Percentiles rank a stretch among this genome's conserved stretches.
Conservation (phyloP, 2,113 vertebrate genomes). For the Engraulis encrasicolus region DNA sequence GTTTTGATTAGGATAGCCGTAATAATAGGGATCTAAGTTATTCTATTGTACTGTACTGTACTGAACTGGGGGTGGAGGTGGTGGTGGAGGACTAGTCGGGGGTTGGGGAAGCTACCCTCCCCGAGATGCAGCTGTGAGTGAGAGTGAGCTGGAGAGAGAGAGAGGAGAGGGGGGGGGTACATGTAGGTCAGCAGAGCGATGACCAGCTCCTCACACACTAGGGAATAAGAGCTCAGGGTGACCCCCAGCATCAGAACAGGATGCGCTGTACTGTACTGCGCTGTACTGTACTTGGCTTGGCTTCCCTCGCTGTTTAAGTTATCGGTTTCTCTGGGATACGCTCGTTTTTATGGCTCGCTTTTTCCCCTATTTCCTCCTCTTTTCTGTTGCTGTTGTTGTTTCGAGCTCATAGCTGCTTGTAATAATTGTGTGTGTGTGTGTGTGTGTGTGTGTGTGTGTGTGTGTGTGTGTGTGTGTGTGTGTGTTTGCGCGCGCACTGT, state of each 20-base stretch:
- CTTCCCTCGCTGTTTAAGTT: not conserved
- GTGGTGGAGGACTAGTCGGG: not conserved
- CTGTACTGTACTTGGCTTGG: not conserved
- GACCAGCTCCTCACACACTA: no score
- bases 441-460: conserved; percentile 7
- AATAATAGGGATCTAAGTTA: no score
- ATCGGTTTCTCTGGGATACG: no score
- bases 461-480: conserved; percentile 4
- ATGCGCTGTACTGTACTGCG: not conserved
- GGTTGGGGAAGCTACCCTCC: not conserved
- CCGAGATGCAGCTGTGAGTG: not conserved
- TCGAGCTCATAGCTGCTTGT: not conserved
- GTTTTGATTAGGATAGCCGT: no score
- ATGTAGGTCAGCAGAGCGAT: not conserved
- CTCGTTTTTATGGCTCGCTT: no score
- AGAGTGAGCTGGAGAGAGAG: not conserved
- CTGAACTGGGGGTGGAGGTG: not conserved
- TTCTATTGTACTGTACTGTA: no score
- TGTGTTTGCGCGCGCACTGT: conserved; percentile 7
- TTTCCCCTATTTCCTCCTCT: not conserved
- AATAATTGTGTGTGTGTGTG: not conserved
- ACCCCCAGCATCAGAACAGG: conserved; percentile 10
- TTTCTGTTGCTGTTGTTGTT: not conserved
- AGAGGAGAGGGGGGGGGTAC: no score
- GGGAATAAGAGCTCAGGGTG: not conserved